A percentile compares a stretch with the other conserved stretches of the same genome.
phyloP scores from a whole-genome alignment of 2,113 vertebrate species.

The Tragulus kanchil region DNA sequence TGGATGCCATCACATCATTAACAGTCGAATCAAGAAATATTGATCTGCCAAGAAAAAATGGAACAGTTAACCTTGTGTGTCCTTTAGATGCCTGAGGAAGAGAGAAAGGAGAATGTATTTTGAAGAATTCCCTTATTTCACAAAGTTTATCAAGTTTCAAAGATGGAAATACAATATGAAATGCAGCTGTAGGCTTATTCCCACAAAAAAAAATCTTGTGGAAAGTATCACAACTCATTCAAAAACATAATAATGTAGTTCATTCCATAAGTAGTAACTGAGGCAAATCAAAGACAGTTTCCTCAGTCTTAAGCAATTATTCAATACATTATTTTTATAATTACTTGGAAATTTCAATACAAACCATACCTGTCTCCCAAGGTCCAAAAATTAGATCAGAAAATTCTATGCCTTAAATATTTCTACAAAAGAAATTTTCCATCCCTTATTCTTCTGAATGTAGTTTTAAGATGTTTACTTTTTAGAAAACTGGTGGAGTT shows the following conservation, averaged over 20 bases:
- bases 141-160: background rate
- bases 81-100: background rate
- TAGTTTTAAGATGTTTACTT: conserved; percentile 48
- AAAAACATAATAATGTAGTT: background rate
- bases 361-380: conserved; percentile 55
- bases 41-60: conserved; percentile 68
- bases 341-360: conserved; percentile 50
- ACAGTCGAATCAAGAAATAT: conserved; percentile 62
- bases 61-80: conserved; percentile 36
- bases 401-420: conserved; percentile 14
- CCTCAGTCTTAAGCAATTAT: background rate
- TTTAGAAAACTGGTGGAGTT: conserved; percentile 32
- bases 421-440: background rate
- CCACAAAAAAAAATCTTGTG: background rate
- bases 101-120: background rate
- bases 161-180: conserved; percentile 36
- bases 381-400: conserved; percentile 13
- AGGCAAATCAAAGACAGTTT: conserved; percentile 4
- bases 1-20: conserved; percentile 73
- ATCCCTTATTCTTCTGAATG: conserved; percentile 40
- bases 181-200: background rate
- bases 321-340: conserved; percentile 47
- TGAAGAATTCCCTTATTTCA: conserved; percentile 9
- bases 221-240: conserved; percentile 16
- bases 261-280: background rate